phyloP scores from a whole-genome alignment of 2,888 invertebrate species.

The Liodrosophila aerea region DNA sequence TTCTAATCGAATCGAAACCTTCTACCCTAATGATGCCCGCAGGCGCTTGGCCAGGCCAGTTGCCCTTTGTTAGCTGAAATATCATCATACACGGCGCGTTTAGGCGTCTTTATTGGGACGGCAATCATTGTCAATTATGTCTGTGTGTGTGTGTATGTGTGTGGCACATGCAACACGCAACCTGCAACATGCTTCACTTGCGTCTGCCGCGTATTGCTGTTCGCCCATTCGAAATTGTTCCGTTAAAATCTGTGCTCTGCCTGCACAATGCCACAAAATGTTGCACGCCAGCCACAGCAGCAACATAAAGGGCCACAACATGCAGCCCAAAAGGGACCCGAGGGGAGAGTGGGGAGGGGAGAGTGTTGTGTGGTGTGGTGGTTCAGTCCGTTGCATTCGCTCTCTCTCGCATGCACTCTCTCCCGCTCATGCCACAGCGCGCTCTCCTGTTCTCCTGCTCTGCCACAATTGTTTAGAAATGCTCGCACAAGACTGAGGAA shows the following conservation, averaged over 20 bases:
- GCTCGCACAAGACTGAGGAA: constrained; percentile 22
- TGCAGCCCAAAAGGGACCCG: neutral
- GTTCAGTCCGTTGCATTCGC: neutral
- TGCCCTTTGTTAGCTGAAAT: constrained; percentile 75
- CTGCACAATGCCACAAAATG: constrained; percentile 64
- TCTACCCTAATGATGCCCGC: constrained; percentile 78
- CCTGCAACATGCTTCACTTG: constrained; percentile 56
- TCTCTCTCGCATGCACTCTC: neutral
- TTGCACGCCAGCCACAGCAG: constrained; percentile 65
- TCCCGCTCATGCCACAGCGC: neutral
- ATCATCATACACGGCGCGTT: constrained; percentile 18
- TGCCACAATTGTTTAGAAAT: constrained; percentile 35
- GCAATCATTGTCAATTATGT: constrained; percentile 29
- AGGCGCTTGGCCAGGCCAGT: constrained; percentile 39
- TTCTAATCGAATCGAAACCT: constrained; percentile 82
- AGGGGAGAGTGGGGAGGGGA: no score
- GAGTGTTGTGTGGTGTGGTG: no score
- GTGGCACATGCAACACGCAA: constrained; percentile 47
- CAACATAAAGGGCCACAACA: constrained; percentile 45
- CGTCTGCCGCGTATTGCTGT: constrained; percentile 39
- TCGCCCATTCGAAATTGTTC: constrained; percentile 73
- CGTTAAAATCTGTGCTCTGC: constrained; percentile 77
- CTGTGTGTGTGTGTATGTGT: constrained; percentile 22
- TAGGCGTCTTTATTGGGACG: constrained; percentile 5
- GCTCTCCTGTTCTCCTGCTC: neutral